Conservation (phyloP, 37 sponge, comb jelly and placozoan species). For the Corticium candelabrum region DNA sequence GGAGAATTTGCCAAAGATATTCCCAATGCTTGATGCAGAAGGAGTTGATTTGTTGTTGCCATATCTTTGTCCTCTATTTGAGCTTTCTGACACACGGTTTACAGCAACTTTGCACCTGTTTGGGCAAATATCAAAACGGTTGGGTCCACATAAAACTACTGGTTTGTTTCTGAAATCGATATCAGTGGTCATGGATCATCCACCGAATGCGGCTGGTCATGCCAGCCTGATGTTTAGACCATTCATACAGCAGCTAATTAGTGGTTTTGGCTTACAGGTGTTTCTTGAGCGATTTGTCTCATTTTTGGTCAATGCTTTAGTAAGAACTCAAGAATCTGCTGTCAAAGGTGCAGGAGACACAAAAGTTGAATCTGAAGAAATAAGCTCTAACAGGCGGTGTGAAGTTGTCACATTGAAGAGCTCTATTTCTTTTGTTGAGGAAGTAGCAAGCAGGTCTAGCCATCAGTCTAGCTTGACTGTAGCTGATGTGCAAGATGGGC, state of each 20-base stretch:
- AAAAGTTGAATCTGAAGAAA: no score
- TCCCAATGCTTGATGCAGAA: conserved; percentile 26
- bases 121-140: background rate
- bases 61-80: conserved; percentile 55
- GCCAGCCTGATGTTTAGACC: background rate
- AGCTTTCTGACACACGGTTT: background rate
- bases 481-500: background rate
- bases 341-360: no score
- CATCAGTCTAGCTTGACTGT: background rate
- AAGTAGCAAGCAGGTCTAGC: background rate
- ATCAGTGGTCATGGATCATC: background rate
- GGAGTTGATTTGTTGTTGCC: conserved; percentile 52
- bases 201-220: background rate
- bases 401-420: no score
- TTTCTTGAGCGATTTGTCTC: background rate
- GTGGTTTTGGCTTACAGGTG: background rate
- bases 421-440: no score
- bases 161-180: background rate
- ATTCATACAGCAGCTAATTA: background rate
- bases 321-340: no score
- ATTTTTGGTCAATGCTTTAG: background rate
- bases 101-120: background rate
- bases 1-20: background rate
- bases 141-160: background rate
- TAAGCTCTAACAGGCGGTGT: no score